Percentiles rank a stretch among this genome's conserved stretches.
phyloP scores from a whole-genome alignment of 2,888 invertebrate genomes.

The Diaperis boleti region DNA sequence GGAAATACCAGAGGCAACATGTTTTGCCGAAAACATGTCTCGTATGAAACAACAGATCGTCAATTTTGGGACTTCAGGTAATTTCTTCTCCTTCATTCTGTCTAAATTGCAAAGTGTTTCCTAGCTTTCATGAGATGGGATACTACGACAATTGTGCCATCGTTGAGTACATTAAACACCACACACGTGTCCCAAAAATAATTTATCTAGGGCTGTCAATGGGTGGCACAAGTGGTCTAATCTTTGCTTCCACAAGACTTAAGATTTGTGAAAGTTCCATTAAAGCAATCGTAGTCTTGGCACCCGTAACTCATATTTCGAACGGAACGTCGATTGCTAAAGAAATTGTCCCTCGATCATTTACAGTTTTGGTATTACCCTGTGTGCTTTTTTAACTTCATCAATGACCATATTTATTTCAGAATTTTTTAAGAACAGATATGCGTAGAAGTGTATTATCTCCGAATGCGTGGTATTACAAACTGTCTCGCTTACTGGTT shows the following conservation, averaged over 20 bases:
- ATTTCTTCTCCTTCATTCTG: not conserved
- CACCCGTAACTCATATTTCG: not conserved
- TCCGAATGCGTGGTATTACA: too few relatives aligned
- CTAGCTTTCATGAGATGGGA: conserved; percentile 19
- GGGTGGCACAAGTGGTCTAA: conserved; percentile 6
- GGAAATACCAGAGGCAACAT: conserved; percentile 16
- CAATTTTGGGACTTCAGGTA: conserved; percentile 19
- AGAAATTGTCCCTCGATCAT: not conserved
- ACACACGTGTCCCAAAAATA: not conserved
- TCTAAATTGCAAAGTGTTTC: not conserved
- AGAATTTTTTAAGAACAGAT: not conserved
- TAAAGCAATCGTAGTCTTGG: not conserved
- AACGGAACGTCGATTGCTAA: not conserved
- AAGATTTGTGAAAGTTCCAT: not conserved
- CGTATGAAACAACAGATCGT: not conserved
- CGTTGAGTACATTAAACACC: conserved; percentile 6
- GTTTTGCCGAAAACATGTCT: conserved; percentile 5
- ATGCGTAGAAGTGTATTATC: too few relatives aligned
- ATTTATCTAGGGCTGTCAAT: conserved; percentile 14
- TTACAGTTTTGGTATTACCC: not conserved
- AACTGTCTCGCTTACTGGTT: too few relatives aligned
- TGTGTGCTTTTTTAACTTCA: too few relatives aligned
- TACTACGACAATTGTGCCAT: conserved; percentile 11
- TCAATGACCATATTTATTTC: not conserved
- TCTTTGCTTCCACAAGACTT: conserved; percentile 4